Conservation (phyloP, 2,797 vertebrate species). For the Bradypus variegatus region DNA sequence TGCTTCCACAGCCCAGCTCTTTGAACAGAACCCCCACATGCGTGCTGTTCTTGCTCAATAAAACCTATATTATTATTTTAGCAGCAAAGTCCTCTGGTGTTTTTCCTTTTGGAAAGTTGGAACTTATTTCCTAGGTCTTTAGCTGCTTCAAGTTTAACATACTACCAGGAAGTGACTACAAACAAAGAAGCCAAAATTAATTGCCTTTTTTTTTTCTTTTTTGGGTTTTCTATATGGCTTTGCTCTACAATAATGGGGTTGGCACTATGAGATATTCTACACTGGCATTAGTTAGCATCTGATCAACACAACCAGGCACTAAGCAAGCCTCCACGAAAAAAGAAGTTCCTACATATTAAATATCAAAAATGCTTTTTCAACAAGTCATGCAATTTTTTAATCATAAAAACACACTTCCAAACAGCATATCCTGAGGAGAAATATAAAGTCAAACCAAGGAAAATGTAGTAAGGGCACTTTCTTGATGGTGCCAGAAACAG, state of each 20-base stretch:
- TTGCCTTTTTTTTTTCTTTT: not conserved
- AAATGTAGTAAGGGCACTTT: not conserved
- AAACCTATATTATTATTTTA: no score
- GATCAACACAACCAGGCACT: not conserved
- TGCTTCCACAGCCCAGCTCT: no score
- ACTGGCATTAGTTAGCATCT: not conserved
- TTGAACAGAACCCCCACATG: no score
- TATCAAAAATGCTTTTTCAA: not conserved
- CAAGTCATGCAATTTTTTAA: constrained; percentile 18
- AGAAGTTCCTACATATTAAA: not conserved
- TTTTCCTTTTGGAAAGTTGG: no score
- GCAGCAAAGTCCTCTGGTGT: no score
- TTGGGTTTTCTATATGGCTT: not conserved
- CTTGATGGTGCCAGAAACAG: not conserved
- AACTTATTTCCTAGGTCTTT: no score
- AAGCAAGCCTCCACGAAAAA: not conserved
- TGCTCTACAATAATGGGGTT: not conserved
- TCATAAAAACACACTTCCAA: not conserved
- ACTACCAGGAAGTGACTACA: not conserved
- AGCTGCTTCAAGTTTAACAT: no score
- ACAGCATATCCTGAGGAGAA: not conserved
- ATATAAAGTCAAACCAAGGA: not conserved
- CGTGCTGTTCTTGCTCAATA: no score
- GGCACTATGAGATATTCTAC: not conserved
- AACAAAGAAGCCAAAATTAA: constrained; percentile 15